A percentile compares a stretch with the other conserved stretches of the same genome.
Evolutionary conservation across 2,113 vertebrate species (phyloP).

Genomic region (Ochotona princeps): DNA sequence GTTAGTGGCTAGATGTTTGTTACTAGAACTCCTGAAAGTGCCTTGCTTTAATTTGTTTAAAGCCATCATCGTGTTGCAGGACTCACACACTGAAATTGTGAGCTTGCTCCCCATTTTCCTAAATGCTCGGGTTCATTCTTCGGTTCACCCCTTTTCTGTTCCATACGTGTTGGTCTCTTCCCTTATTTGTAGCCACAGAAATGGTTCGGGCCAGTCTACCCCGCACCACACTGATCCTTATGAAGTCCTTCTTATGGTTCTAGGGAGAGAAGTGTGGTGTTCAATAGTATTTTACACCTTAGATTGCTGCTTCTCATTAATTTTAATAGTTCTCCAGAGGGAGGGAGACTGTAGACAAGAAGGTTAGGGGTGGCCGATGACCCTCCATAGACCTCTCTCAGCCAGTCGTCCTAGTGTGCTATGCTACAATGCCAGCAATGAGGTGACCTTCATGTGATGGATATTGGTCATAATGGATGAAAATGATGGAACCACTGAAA

Average conservation of each 20-base stretch:
- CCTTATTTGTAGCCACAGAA: background rate
- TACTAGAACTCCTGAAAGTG: slow-evolving; percentile 71
- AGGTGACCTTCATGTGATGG: background rate
- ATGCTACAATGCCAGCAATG: too few species aligned
- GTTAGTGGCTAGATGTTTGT: slow-evolving; percentile 68
- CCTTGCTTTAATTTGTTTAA: slow-evolving; percentile 78
- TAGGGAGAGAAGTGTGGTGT: background rate
- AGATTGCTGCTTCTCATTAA: slow-evolving; percentile 9
- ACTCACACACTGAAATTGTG: slow-evolving; percentile 41
- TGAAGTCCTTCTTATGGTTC: slow-evolving; percentile 52
- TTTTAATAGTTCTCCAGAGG: slow-evolving; percentile 70
- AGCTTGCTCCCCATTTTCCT: slow-evolving; percentile 64
- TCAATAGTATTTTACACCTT: slow-evolving; percentile 43
- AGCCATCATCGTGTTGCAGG: slow-evolving; percentile 59
- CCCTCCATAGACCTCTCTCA: background rate
- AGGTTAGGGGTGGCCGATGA: slow-evolving; percentile 38
- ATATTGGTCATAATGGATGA: background rate
- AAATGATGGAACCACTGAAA: background rate
- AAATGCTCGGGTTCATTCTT: slow-evolving; percentile 77
- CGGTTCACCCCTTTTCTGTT: slow-evolving; percentile 68
- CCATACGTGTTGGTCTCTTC: background rate
- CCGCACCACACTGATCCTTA: slow-evolving; percentile 36
- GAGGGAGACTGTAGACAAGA: slow-evolving; percentile 39
- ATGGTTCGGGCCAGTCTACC: slow-evolving; percentile 8
- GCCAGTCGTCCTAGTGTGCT: background rate